These are phyloP conservation scores for Diarsia brunnea DNA, from an alignment of 2,888 invertebrate genomes.

Conservation along the genomic window DNA sequence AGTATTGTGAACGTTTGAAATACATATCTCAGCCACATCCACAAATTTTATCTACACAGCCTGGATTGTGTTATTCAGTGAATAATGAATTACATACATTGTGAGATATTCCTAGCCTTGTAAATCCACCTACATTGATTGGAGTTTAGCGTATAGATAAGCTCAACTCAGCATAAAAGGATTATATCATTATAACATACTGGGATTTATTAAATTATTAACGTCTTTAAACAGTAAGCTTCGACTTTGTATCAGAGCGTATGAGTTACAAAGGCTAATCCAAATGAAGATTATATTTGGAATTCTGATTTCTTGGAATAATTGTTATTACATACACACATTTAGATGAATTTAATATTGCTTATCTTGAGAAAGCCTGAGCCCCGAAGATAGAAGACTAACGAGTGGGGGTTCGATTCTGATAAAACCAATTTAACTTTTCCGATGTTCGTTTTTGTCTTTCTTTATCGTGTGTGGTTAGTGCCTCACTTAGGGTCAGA, in stretches of 20 bases:
- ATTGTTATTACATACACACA: neutral
- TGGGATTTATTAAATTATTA: constrained; percentile 17
- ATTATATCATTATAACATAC: neutral
- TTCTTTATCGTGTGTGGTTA: too few relatives aligned
- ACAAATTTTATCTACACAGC: neutral
- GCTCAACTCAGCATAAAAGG: neutral
- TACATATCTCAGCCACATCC: neutral
- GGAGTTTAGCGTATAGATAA: constrained; percentile 19
- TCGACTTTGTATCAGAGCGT: neutral
- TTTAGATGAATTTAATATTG: neutral
- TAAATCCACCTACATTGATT: constrained; percentile 9
- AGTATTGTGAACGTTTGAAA: too few relatives aligned
- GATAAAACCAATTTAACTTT: neutral
- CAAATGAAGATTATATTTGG: neutral
- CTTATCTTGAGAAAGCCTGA: neutral
- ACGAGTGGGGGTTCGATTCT: neutral
- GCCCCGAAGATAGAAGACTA: neutral
- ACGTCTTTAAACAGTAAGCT: neutral
- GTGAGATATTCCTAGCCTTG: neutral
- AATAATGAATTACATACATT: neutral
- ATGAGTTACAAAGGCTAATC: neutral
- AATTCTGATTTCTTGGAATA: neutral
- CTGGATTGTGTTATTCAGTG: neutral
- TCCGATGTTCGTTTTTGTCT: too few relatives aligned
- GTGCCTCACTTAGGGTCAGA: too few relatives aligned